Conservation (phyloP, 2,797 vertebrate genomes). For the Choloepus didactylus region DNA sequence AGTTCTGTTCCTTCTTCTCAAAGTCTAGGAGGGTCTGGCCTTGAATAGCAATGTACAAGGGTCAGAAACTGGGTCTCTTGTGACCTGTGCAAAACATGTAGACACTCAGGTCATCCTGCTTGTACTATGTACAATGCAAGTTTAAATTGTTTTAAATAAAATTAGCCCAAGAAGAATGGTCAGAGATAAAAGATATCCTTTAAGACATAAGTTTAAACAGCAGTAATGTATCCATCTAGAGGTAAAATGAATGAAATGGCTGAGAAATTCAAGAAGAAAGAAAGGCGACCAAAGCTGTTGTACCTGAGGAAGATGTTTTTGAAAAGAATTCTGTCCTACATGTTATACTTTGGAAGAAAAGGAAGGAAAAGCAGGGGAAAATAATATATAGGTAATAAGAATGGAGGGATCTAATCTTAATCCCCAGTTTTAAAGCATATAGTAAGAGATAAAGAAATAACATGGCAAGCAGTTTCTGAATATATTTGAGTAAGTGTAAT, state of each 20-base stretch:
- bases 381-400: background rate
- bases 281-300: background rate
- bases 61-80: background rate
- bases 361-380: background rate
- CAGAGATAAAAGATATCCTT: background rate
- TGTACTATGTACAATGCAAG: background rate
- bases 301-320: background rate
- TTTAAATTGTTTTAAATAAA: slow-evolving; percentile 32
- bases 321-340: slow-evolving; percentile 34
- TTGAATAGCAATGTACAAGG: background rate
- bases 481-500: background rate
- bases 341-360: slow-evolving; percentile 28
- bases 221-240: background rate
- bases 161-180: slow-evolving; percentile 19
- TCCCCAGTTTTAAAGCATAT: background rate
- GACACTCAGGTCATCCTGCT: slow-evolving; percentile 7
- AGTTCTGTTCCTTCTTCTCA: background rate
- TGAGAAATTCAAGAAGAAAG: slow-evolving; percentile 44
- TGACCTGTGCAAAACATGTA: slow-evolving; percentile 13
- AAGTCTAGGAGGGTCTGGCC: background rate
- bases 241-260: background rate
- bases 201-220: background rate
- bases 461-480: background rate
- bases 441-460: background rate
- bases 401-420: background rate